Percentiles rank a stretch among this genome's conserved stretches.
phyloP scores from a whole-genome alignment of 2,797 vertebrate species.

The Ctenopoma multispine region DNA sequence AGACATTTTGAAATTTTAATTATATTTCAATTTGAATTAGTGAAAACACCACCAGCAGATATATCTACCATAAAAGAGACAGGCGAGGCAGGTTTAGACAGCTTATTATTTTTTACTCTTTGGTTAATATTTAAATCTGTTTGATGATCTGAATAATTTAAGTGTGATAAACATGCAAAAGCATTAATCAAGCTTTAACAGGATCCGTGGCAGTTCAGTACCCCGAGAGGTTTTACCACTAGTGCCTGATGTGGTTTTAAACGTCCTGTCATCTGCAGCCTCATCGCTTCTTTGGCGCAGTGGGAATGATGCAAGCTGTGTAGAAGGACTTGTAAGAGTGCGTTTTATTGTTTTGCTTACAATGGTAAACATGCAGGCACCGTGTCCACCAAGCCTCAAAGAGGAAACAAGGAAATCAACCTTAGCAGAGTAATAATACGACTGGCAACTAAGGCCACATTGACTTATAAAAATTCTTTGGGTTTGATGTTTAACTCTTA shows the following conservation, averaged over 20 bases:
- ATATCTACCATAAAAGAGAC: too few species aligned
- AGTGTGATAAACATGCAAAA: too few species aligned
- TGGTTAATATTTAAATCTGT: too few species aligned
- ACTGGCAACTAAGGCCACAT: background rate
- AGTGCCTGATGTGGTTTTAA: background rate
- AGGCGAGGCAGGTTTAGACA: too few species aligned
- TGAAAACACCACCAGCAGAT: too few species aligned
- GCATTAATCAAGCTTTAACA: background rate
- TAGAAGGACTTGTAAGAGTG: slow-evolving; percentile 8
- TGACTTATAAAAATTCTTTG: background rate
- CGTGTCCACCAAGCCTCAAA: slow-evolving; percentile 21
- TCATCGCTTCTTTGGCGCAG: slow-evolving; percentile 2
- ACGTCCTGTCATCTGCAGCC: slow-evolving; percentile 27
- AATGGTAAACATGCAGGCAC: slow-evolving; percentile 36
- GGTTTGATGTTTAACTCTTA: too few species aligned
- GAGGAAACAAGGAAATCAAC: slow-evolving; percentile 19
- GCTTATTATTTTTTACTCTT: too few species aligned
- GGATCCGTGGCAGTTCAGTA: background rate
- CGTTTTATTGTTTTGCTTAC: slow-evolving; percentile 35
- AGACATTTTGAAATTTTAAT: too few species aligned
- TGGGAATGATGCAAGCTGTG: slow-evolving; percentile 12
- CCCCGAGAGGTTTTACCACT: background rate
- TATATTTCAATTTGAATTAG: too few species aligned
- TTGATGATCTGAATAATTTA: too few species aligned
- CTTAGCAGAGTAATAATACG: slow-evolving; percentile 8